These are phyloP conservation scores for Monoplex corrugatus DNA, from an alignment of 2,888 invertebrate species.

Conservation along the genomic window DNA sequence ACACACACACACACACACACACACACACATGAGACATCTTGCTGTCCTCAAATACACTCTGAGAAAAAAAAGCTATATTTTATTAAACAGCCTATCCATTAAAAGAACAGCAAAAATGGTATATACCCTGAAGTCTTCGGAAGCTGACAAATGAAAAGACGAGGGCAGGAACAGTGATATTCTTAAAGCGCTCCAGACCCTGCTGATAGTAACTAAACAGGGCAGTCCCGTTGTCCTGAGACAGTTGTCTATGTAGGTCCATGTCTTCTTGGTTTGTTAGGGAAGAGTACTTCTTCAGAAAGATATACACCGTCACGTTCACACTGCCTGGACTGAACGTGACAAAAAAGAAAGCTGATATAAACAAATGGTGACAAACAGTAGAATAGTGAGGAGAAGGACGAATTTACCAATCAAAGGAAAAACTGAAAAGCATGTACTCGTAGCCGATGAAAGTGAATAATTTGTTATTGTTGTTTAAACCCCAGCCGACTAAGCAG, in stretches of 20 bases:
- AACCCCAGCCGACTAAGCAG: no score
- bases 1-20: not conserved
- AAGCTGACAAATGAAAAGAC: not conserved
- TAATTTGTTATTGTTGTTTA: no score
- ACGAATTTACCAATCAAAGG: no score
- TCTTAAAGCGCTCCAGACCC: not conserved
- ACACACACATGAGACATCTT: not conserved
- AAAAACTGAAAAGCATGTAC: no score
- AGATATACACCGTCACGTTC: not conserved
- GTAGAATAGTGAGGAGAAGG: no score
- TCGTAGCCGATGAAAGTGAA: no score
- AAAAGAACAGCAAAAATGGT: not conserved
- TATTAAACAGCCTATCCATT: not conserved
- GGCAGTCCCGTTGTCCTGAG: not conserved
- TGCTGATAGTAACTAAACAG: not conserved
- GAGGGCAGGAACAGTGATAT: not conserved
- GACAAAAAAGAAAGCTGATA: no score
- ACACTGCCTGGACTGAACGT: conserved; percentile 12
- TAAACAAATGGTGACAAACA: no score
- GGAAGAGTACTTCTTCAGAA: not conserved
- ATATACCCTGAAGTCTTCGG: not conserved
- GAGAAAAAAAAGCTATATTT: not conserved
- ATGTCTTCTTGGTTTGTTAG: not conserved
- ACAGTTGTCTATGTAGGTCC: not conserved
- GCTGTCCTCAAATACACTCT: not conserved